Evolutionary conservation across 1,140 invertebrate species (phyloP).

Genomic region (Tetramorium parvispinum): DNA sequence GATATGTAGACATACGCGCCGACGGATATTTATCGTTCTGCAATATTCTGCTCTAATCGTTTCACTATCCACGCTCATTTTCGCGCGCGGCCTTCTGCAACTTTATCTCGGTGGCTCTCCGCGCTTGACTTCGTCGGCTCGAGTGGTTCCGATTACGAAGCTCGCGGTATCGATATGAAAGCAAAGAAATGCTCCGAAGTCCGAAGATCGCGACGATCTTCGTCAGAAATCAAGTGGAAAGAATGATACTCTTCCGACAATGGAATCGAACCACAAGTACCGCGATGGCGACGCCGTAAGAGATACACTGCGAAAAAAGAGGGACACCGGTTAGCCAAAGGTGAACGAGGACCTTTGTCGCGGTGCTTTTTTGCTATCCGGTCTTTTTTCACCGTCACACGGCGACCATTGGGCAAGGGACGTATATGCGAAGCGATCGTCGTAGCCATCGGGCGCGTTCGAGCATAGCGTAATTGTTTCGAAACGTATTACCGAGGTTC

Average conservation of each 20-base stretch:
- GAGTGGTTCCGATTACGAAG: conserved; percentile 18
- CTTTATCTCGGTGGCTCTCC: background rate
- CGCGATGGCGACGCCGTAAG: conserved; percentile 35
- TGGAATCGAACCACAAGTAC: conserved; percentile 52
- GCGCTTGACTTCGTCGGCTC: conserved; percentile 7
- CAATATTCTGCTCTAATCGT: conserved; percentile 18
- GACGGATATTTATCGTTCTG: background rate
- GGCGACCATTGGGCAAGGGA: conserved; percentile 46
- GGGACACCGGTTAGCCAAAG: conserved; percentile 51
- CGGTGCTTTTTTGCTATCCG: conserved; percentile 53
- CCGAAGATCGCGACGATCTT: conserved; percentile 30
- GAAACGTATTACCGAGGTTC: conserved; percentile 76
- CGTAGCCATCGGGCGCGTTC: conserved; percentile 71
- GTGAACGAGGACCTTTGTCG: conserved; percentile 62
- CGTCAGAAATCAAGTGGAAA: conserved; percentile 61
- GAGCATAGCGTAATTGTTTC: conserved; percentile 72
- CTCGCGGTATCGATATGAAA: conserved; percentile 1
- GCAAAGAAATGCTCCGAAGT: background rate
- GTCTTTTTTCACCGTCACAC: conserved; percentile 59
- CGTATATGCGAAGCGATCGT: conserved; percentile 63
- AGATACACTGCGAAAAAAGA: conserved; percentile 43
- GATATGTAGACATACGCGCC: background rate
- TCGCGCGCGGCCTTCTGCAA: conserved; percentile 12
- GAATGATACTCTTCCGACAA: conserved; percentile 54
- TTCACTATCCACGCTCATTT: background rate